Evolutionary conservation across 2,888 invertebrate genomes (phyloP).

Genomic region (Slavum lentiscoides): DNA sequence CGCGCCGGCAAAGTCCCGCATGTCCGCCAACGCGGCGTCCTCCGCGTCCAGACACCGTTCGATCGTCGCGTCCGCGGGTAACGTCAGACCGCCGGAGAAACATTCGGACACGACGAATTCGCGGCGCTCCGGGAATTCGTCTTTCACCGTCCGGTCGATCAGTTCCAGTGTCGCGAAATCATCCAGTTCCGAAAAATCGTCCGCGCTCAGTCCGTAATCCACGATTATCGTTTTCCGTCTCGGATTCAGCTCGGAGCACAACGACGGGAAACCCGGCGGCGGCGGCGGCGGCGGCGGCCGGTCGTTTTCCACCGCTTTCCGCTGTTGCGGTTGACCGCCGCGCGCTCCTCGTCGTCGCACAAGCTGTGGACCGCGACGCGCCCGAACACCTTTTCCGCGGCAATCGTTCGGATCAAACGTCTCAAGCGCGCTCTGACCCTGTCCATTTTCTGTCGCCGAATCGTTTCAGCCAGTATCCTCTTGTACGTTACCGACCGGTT

Average conservation of each 20-base stretch:
- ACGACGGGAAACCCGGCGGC: not conserved
- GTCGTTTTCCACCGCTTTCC: not conserved
- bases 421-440: not conserved
- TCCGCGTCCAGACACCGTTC: not conserved
- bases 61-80: not conserved
- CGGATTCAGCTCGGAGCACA: not conserved
- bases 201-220: not conserved
- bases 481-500: not conserved
- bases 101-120: not conserved
- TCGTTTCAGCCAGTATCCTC: not conserved
- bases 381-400: not conserved
- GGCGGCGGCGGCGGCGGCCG: too few relatives aligned
- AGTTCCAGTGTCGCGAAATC: slow-evolving; percentile 3
- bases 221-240: slow-evolving; percentile 20
- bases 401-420: not conserved
- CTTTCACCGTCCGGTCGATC: not conserved
- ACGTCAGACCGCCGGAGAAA: not conserved
- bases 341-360: not conserved
- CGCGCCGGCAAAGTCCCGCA: not conserved
- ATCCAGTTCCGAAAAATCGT: not conserved
- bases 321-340: not conserved
- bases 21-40: not conserved
- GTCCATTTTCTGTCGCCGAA: not conserved
- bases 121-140: not conserved
- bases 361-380: not conserved